Percentiles rank a stretch among this genome's conserved stretches.
phyloP scores from a whole-genome alignment of 2,797 vertebrate genomes.

The Nyctalus aviator region DNA sequence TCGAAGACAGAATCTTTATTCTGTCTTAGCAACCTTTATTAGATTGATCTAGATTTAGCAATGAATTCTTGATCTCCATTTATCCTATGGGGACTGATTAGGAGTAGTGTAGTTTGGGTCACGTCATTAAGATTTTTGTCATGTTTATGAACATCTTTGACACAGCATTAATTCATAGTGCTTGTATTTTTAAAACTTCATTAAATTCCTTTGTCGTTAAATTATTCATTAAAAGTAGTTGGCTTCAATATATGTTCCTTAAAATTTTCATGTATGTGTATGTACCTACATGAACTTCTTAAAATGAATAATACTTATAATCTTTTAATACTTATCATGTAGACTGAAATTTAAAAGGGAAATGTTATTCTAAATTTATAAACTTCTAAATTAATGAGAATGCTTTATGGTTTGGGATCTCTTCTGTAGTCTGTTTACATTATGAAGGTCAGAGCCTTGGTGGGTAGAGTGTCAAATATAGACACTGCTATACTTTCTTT shows the following conservation, averaged over 20 bases:
- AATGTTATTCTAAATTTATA: background rate
- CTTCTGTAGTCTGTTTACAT: background rate
- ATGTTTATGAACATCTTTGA: constrained; percentile 36
- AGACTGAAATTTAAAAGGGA: constrained; percentile 23
- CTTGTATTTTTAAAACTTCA: constrained; percentile 46
- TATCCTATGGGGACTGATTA: background rate
- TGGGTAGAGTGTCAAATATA: background rate
- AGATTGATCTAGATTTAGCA: background rate
- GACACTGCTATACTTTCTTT: background rate
- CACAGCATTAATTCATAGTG: background rate
- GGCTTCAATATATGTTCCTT: constrained; percentile 20
- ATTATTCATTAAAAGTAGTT: constrained; percentile 4
- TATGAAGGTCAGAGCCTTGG: background rate
- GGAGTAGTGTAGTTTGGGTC: background rate
- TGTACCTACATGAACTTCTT: background rate
- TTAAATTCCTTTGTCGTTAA: constrained; percentile 24
- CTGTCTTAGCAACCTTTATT: background rate
- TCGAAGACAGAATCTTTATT: constrained; percentile 19
- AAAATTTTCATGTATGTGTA: background rate
- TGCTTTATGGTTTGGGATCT: background rate
- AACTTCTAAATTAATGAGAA: background rate
- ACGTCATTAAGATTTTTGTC: background rate
- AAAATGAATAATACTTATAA: background rate
- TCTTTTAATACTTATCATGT: background rate
- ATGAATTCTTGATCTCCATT: constrained; percentile 1